Evolutionary conservation across 2,888 invertebrate genomes (phyloP), one percentile per base, ranked within the genome.

Genomic region (Sinelater perroti): DNA sequence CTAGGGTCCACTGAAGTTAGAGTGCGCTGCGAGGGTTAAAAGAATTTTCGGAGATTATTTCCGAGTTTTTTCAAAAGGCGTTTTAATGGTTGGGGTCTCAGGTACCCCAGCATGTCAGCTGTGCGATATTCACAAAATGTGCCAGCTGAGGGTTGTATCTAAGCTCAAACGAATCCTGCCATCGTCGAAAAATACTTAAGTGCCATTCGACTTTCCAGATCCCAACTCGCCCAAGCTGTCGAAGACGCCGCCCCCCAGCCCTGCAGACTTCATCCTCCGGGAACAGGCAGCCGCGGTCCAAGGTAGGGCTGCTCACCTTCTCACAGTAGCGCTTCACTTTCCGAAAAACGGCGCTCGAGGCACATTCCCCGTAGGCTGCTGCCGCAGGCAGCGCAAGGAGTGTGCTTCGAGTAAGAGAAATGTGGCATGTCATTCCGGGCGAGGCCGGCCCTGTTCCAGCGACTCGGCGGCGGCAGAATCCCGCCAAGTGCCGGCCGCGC

Each of bases 181-280:
- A n/a, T n/a, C n/a, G n/a, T n/a, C n/a, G n/a, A n/a, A n/a, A n/a
- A n/a, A n/a, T n/a, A n/a, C n/a, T n/a, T n/a, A n/a, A n/a, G n/a
- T n/a, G n/a, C n/a, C n/a, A n/a, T 33, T 33, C 16, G 1, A 11
- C 11, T 26, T 56, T 79, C 60, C 78, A 86, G 87, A 85, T 79
- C 78, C 85, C 44, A 78, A 78, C 68, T 83, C 82, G 60, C 84
- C 87, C 52, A 85, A 84, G 72, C 82, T 85, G 68, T 85, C 86
- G 26, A 87, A 86, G 74, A 88, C 88, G 57, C 88, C 87, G 61
- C 88, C 87, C 44, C 87, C 88, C 4, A 88, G 87, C 66, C 88
- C 87, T 28, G 87, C 87, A 51, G 87, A 87, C 75, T 82, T 88
- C 70, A 81, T 80, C 60, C 70, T 78, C 60, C 80, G 78, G 70